Base-by-base conservation (phyloP, 2,113 vertebrate species). In the Ammodytes marinus region DNA sequence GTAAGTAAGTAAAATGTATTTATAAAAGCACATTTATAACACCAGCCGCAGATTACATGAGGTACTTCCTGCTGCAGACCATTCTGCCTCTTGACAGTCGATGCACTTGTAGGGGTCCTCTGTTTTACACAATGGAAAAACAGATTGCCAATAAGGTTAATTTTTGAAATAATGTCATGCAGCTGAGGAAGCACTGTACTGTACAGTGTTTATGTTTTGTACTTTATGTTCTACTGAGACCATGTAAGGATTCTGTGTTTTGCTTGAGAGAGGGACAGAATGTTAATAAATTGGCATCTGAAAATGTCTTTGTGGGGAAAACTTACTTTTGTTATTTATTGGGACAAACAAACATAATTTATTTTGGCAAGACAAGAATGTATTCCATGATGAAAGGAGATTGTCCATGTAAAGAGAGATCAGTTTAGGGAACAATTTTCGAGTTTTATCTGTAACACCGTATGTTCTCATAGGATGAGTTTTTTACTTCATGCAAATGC, bases 11-110 rank as follows among this genome's bases (percentile, higher is more conserved):
- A n/a, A n/a, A n/a, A n/a, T n/a, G n/a, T n/a, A n/a, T n/a, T n/a
- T n/a, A n/a, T n/a, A n/a, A n/a, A n/a, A n/a, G n/a, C n/a, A n/a
- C n/a, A n/a, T n/a, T n/a, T n/a, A n/a, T n/a, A n/a, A n/a, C 0
- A 92, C 3, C 0, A 81, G 72, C 19, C 95, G 93, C 13, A 83
- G 88, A 52, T 79, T 90, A 83, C 97, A 98, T n/a, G 58, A 68
- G 1, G 94, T 89, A 0, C 96, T 98, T 71, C 91, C 85, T 1
- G 2, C 50, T 0, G 88, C 79, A 3, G 96, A 92, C 97, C 97
- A 98, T 55, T 97, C 90, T 0, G 90, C 90, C 10, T 77, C 53
- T 37, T 65, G n/a, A 13, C 97, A 98, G 5, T 49, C 0, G 60
- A 94, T 87, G 79, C 97, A 98, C 0, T 35, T 27, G 54, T 93